Conservation (phyloP, 2,113 vertebrate species). For the Callipepla californica region DNA sequence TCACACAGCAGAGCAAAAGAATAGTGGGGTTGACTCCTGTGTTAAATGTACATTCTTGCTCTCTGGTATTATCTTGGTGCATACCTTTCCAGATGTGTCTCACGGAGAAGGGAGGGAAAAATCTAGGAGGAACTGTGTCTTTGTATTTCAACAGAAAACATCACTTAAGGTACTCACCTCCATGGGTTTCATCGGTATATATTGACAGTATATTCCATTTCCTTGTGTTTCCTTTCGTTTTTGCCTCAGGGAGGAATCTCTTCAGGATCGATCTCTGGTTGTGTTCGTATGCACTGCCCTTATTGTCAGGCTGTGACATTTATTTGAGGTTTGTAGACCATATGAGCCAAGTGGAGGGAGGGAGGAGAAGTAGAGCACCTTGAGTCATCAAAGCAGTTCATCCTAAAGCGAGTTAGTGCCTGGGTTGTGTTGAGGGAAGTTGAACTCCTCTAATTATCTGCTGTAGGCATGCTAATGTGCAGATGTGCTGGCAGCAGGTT, state of each 20-base stretch:
- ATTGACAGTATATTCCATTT: neutral
- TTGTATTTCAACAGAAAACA: neutral
- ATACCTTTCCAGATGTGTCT: neutral
- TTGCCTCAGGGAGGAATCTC: neutral
- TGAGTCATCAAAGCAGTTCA: neutral
- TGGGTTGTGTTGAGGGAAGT: neutral
- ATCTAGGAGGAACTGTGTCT: neutral
- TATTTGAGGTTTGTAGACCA: neutral
- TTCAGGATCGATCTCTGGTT: neutral
- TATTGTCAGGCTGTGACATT: neutral
- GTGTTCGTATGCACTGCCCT: rapidly evolving
- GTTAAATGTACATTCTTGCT: neutral
- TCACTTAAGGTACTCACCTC: neutral
- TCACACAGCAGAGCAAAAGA: neutral
- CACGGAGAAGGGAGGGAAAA: neutral
- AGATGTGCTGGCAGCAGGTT: neutral
- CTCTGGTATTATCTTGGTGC: neutral
- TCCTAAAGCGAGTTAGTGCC: neutral
- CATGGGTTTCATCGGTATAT: neutral
- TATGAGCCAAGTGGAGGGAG: neutral
- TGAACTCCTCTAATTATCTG: rapidly evolving
- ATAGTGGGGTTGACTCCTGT: neutral
- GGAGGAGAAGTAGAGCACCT: neutral
- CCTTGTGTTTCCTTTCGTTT: neutral
- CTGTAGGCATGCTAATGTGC: neutral